Conservation (phyloP, 2,113 vertebrate genomes). For the Pipra filicauda region DNA sequence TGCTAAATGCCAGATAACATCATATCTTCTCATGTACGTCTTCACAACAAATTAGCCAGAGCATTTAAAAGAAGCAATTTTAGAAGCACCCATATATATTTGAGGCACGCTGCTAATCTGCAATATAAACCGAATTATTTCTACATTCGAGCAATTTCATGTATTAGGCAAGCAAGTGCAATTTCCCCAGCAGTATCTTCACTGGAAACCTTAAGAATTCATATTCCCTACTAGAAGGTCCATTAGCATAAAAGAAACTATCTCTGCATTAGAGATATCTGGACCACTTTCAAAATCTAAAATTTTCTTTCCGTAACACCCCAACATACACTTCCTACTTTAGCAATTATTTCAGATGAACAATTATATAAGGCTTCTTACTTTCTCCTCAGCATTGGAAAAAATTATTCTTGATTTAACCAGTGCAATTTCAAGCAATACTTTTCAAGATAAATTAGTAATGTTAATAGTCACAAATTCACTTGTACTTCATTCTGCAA, state of each 20-base stretch:
- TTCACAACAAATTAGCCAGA: not conserved
- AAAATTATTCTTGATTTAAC: not conserved
- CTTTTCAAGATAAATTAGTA: not conserved
- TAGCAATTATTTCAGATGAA: slow-evolving; percentile 25
- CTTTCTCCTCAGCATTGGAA: not conserved
- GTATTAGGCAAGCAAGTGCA: not conserved
- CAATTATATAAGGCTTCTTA: not conserved
- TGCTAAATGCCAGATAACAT: not conserved
- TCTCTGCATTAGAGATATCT: not conserved
- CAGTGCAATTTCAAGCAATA: not conserved
- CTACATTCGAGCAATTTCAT: not conserved
- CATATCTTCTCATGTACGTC: not conserved
- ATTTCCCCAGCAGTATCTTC: not conserved
- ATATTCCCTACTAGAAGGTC: not conserved
- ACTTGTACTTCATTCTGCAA: not conserved
- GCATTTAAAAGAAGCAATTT: not conserved
- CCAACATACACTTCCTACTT: not conserved
- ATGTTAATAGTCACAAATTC: not conserved
- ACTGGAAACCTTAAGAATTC: not conserved
- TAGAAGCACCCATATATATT: not conserved
- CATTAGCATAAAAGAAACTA: not conserved
- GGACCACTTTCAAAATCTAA: not conserved
- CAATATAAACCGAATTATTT: not conserved
- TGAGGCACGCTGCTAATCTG: not conserved
- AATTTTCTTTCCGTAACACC: not conserved